Evolutionary conservation across 2,888 invertebrate species (phyloP).

Genomic region (Nomada fabriciana): DNA sequence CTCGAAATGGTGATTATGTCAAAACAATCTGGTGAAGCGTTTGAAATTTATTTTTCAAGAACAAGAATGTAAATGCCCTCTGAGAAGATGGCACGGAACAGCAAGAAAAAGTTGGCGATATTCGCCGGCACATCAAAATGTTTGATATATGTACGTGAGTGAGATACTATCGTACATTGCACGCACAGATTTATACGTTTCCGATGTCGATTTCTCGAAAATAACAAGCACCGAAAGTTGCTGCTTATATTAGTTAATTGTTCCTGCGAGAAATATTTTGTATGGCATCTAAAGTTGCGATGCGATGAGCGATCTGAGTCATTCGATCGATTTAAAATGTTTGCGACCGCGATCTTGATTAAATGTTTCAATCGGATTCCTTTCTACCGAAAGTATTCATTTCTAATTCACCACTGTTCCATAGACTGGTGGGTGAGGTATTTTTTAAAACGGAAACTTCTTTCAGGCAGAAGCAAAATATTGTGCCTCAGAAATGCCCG

Average conservation of each 20-base stretch:
- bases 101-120: conserved; percentile 81
- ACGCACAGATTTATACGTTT: neutral
- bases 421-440: neutral
- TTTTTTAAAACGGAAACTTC: conserved; percentile 18
- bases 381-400: neutral
- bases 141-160: conserved; percentile 83
- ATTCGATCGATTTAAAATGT: neutral
- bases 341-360: neutral
- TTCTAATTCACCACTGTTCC: neutral
- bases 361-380: neutral
- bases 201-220: neutral
- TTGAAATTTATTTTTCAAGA: conserved; percentile 70
- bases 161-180: neutral
- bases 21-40: conserved; percentile 76
- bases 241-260: too few species aligned
- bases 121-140: conserved; percentile 81
- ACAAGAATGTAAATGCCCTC: conserved; percentile 30
- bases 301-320: neutral
- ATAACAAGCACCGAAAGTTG: neutral
- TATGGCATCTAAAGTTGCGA: neutral
- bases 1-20: conserved; percentile 81
- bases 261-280: neutral
- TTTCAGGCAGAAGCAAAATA: conserved; percentile 84
- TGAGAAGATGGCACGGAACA: conserved; percentile 75
- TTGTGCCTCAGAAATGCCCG: conserved; percentile 84